Base-by-base conservation (phyloP, 2,888 invertebrate species). In the Hoplodrina blanda region DNA sequence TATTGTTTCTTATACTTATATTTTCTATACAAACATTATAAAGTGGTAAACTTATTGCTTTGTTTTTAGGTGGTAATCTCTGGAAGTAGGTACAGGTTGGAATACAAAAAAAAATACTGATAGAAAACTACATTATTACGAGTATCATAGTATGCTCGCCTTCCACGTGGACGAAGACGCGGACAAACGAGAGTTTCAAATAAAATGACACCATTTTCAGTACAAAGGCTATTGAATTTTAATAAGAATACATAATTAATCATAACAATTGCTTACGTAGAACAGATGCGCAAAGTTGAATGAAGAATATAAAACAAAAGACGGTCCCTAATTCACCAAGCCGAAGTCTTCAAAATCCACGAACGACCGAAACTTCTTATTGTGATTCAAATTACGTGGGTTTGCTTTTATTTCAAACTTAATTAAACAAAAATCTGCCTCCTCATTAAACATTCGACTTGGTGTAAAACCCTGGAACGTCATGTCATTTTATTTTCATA, bases 341-440 rank as follows among this genome's bases (percentile, higher is more conserved):
- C 55, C 59, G 19, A 56, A 71, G 33, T 55, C 56, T 74, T 62
- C 30, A 53, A 53, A 71, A 67, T 69, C 69, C 56, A 44, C 75
- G 74, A 81, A 66, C 81, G 69, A 69, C 68, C 70, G 37, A 61
- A 69, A 70, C 73, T 76, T 77, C 73, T 73, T 78, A 83, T 86
- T 88, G 84, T 86, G 78, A 86, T 89, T 82, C 81, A 85, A 88
- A 87, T 85, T 72, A 76, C 62, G 53, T 20, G 25, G 55, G 19
- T 73, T 82, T 78, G 80, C 81, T 84, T 85, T 86, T 85, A 86
- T 88, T 87, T 77, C 57, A 77, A 80, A 86, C 80, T 85, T 85
- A 87, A 88, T 89, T 88, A 86, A 84, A 84, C 85, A 85, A 85
- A 86, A 87, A 83, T 81, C 81, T 76, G 64, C 82, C 73, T 82